Percentiles rank a stretch among this genome's conserved stretches.
Evolutionary conservation across 2,797 vertebrate species (phyloP).

Genomic region (Furcifer pardalis): DNA sequence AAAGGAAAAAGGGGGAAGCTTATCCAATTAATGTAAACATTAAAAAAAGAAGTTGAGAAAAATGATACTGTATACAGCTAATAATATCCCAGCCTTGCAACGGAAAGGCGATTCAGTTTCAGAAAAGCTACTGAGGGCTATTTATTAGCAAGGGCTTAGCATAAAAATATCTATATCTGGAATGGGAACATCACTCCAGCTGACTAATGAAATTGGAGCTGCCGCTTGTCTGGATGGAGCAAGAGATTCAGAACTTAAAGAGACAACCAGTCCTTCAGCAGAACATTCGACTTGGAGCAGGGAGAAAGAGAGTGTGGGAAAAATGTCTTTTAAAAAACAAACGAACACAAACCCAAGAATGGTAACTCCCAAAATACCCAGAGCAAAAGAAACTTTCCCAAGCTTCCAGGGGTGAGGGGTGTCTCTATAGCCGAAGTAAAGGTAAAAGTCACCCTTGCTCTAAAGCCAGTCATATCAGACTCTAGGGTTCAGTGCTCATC

Average conservation of each 20-base stretch:
- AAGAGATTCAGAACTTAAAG: slow-evolving; percentile 63
- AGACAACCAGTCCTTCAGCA: slow-evolving; percentile 4
- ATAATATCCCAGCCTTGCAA: not conserved
- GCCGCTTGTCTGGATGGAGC: slow-evolving; percentile 57
- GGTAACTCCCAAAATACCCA: not conserved
- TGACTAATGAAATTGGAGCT: slow-evolving; percentile 64
- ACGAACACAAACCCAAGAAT: no score
- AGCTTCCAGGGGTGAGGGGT: no score
- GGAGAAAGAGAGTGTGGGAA: no score
- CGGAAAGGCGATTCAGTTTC: slow-evolving; percentile 53
- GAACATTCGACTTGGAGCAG: not conserved
- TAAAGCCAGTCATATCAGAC: no score
- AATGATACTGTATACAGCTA: not conserved
- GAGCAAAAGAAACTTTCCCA: no score
- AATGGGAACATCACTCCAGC: slow-evolving; percentile 51
- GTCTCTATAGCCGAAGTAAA: no score
- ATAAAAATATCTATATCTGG: slow-evolving; percentile 63
- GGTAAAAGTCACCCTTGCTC: no score
- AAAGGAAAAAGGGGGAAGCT: not conserved
- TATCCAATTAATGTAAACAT: slow-evolving; percentile 17
- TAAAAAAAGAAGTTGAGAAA: not conserved
- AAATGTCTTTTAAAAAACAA: no score
- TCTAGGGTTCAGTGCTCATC: no score
- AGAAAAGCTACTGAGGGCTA: slow-evolving; percentile 58
- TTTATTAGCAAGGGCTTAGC: slow-evolving; percentile 57